These are phyloP conservation scores for Drosophila nigricruria DNA, from an alignment of 2,888 invertebrate genomes.

Conservation along the genomic window DNA sequence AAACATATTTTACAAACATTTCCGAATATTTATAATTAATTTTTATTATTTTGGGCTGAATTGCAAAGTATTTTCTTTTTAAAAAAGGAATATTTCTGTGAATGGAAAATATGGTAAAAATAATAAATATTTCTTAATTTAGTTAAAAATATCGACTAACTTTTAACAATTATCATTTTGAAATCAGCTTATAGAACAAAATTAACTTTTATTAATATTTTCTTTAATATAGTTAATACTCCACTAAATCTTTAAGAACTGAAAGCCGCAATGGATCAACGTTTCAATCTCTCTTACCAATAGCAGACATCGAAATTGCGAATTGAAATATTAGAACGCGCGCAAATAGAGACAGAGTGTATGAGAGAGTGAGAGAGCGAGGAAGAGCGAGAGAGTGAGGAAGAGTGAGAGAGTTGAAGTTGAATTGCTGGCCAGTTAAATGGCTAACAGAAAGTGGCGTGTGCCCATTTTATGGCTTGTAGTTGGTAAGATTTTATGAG, in stretches of 20 bases:
- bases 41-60: background rate
- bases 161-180: too few species aligned
- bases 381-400: background rate
- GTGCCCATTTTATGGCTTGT: constrained; percentile 25
- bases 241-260: background rate
- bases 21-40: background rate
- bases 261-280: background rate
- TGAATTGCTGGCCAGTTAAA: constrained; percentile 8
- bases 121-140: too few species aligned
- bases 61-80: too few species aligned
- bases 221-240: background rate
- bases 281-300: background rate
- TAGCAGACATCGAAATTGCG: constrained; percentile 1
- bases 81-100: too few species aligned
- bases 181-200: background rate
- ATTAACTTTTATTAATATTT: background rate
- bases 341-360: background rate
- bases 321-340: constrained; percentile 5
- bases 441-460: constrained; percentile 6
- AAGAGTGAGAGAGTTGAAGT: background rate
- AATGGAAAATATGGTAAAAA: too few species aligned
- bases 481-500: constrained; percentile 55
- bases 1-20: background rate
- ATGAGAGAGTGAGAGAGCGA: background rate
- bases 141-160: too few species aligned